Evolutionary conservation across 2,888 invertebrate species (phyloP), one percentile per base, ranked within the genome.

Genomic region (Oscheius sp.): DNA sequence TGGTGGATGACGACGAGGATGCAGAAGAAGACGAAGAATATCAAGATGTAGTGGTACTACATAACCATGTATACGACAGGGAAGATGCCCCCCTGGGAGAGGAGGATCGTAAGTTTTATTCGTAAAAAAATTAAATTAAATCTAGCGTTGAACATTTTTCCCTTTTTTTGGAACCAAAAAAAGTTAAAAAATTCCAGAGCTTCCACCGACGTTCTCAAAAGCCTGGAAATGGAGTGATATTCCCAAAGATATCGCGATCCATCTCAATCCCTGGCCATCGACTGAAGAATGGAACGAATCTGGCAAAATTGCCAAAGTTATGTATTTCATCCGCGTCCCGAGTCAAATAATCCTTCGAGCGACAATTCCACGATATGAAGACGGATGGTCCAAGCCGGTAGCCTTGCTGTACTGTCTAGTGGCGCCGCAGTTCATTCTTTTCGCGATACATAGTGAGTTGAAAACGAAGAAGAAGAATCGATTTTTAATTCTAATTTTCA

Each of bases 361-460:
- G 9, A 87, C 90, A 1, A 87, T 90, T 30, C 91, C 91, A 0
- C 87, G 90, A 3, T 90, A 90, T 22, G 89, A 77, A 14, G 57
- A 62, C 32, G 63, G 71, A 12, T 91, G 91, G 91, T 90, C 89
- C 68, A 88, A 90, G 78, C 85, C 89, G 45, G 86, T 91, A n/a
- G 89, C 90, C 73, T 87, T 88, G 38, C 71, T 90, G 2, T 90
- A 91, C 77, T 86, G 89, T 59, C 81, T 89, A 33, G 78, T 88
- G 8, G 87, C 89, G 17, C 90, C 90, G 2, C 64, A 79, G 17
- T 72, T 80, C 24, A 44, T 80, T 0, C 59, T 84, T 28, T 80
- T 78, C 54, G 68, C 78, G n/a, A 61, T 82, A 38, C 71, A 78
- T 73, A 65, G 83, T 82, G 54, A 65, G 76, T 74, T 72, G 54